Evolutionary conservation across 1,140 invertebrate species (phyloP).

Genomic region (Drosophila pallidifrons): DNA sequence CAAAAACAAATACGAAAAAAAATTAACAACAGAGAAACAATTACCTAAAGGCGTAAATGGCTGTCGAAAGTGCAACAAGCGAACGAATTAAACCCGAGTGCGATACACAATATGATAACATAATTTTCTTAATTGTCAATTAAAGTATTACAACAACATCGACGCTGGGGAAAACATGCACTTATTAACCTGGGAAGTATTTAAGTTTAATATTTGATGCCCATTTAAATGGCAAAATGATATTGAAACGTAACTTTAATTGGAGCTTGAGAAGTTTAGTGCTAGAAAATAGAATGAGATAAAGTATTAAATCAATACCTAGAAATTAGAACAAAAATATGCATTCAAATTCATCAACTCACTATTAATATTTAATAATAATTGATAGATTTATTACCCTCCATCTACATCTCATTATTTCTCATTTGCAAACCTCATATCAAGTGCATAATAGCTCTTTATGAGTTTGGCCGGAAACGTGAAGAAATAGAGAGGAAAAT

Average conservation of each 20-base stretch:
- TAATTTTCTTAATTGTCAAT: slow-evolving; percentile 53
- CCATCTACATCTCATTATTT: not conserved
- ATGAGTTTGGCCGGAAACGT: slow-evolving; percentile 55
- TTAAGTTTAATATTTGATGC: not conserved
- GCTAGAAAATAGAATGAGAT: too few species aligned
- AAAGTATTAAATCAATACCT: too few species aligned
- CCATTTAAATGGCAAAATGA: not conserved
- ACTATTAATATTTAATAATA: not conserved
- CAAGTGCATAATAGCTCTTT: slow-evolving; percentile 15
- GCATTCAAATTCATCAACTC: not conserved
- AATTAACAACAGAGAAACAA: slow-evolving; percentile 21
- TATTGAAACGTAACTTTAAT: not conserved
- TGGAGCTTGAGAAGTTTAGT: not conserved
- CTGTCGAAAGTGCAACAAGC: slow-evolving; percentile 39
- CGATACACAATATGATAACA: slow-evolving; percentile 46
- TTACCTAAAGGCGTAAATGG: slow-evolving; percentile 39
- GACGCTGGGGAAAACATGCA: not conserved
- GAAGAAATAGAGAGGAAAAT: slow-evolving; percentile 44
- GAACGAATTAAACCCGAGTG: slow-evolving; percentile 27
- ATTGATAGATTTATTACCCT: not conserved
- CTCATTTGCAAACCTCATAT: not conserved
- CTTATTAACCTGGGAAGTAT: slow-evolving; percentile 9
- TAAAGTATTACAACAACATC: slow-evolving; percentile 22
- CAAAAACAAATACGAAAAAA: not conserved
- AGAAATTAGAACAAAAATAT: too few species aligned